Conservation (phyloP, 2,797 vertebrate species). For the Phalanger gymnotis region DNA sequence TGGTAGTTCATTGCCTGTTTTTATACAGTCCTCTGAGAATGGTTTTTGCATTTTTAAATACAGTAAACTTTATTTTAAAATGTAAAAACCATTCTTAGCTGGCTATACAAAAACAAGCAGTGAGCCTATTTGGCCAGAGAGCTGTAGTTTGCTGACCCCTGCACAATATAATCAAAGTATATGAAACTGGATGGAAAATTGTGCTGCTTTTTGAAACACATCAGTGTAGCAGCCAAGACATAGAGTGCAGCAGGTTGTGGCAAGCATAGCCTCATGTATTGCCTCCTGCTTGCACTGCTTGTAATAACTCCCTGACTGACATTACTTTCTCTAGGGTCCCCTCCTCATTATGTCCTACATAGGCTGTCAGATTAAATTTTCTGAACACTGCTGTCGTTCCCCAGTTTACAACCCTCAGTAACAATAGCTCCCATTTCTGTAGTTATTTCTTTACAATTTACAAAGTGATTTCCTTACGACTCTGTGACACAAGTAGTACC, state of each 20-base stretch:
- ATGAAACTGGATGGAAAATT: constrained; percentile 19
- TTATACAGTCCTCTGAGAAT: background rate
- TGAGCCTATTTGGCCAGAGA: background rate
- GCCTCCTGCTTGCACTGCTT: background rate
- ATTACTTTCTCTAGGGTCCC: background rate
- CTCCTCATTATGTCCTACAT: background rate
- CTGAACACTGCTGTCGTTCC: background rate
- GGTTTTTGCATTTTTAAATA: background rate
- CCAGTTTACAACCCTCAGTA: background rate
- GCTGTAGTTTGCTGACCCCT: background rate
- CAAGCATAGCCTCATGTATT: background rate
- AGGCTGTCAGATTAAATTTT: background rate
- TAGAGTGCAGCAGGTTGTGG: background rate
- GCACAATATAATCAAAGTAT: background rate
- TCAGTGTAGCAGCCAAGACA: background rate
- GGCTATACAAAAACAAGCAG: background rate
- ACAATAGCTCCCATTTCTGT: background rate
- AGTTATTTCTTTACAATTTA: background rate
- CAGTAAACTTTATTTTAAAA: background rate
- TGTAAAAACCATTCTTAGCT: background rate
- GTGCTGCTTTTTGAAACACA: constrained; percentile 29
- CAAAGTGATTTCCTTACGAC: background rate
- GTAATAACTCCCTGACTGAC: background rate
- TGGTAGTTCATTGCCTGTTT: background rate
- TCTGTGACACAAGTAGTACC: background rate